Evolutionary conservation across 2,113 vertebrate species (phyloP).

Genomic region (Fregata magnificens): DNA sequence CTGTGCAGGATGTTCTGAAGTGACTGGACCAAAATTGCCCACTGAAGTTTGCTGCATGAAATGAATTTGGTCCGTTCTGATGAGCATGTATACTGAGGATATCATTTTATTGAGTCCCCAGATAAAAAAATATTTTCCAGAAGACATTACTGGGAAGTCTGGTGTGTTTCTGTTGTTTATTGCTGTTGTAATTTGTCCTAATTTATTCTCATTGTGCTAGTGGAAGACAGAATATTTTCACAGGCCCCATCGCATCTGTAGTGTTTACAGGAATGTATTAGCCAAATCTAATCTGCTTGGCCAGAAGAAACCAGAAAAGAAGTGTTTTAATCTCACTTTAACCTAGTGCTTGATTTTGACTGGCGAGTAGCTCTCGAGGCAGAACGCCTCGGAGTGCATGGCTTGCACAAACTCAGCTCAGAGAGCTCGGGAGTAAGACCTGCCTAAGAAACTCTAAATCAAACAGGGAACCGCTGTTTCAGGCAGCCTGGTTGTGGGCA

Average conservation of each 20-base stretch:
- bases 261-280: not conserved
- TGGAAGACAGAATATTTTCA: not conserved
- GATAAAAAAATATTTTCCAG: not conserved
- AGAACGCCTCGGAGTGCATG: not conserved
- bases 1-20: not conserved
- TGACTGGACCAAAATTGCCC: not conserved
- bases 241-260: not conserved
- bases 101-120: not conserved
- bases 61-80: not conserved
- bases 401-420: not conserved
- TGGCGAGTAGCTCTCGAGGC: not conserved
- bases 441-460: not conserved
- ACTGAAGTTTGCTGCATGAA: not conserved
- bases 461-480: fast-evolving
- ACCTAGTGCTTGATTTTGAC: not conserved
- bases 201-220: not conserved
- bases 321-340: not conserved
- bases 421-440: not conserved
- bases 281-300: not conserved
- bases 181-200: not conserved
- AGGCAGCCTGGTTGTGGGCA: not conserved
- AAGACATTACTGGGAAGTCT: not conserved
- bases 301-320: not conserved
- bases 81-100: not conserved
- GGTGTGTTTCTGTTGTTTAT: not conserved